Evolutionary conservation across 2,797 vertebrate species (phyloP).

Genomic region (Pyrocephalus nanus): DNA sequence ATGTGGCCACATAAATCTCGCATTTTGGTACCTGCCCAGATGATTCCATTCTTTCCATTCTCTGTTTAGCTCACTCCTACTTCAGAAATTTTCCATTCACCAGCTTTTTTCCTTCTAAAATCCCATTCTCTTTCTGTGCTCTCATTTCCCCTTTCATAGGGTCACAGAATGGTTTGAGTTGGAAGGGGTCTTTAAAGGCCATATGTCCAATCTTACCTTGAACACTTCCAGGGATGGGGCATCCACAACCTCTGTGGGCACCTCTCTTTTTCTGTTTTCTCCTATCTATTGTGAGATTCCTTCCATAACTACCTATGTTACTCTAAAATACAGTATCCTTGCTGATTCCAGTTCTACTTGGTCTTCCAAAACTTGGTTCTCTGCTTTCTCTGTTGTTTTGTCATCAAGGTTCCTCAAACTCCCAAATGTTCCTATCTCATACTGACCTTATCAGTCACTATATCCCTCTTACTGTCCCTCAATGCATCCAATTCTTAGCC

Average conservation of each 20-base stretch:
- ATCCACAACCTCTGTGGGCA: background rate
- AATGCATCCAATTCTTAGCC: background rate
- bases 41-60: background rate
- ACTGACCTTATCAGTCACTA: background rate
- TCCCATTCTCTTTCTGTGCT: background rate
- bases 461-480: background rate
- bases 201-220: background rate
- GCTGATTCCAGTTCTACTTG: background rate
- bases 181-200: background rate
- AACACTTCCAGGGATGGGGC: background rate
- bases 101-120: background rate
- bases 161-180: background rate
- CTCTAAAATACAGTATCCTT: background rate
- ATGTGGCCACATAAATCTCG: background rate
- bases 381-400: background rate
- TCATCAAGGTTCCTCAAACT: background rate
- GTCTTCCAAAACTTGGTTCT: background rate
- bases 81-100: background rate
- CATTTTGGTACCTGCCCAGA: background rate
- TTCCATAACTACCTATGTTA: background rate
- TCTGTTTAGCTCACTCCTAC: background rate
- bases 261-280: background rate
- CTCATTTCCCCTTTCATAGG: background rate
- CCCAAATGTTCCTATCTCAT: background rate
- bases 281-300: background rate